phyloP scores from a whole-genome alignment of 2,113 vertebrate species.

The Centrocercus urophasianus region DNA sequence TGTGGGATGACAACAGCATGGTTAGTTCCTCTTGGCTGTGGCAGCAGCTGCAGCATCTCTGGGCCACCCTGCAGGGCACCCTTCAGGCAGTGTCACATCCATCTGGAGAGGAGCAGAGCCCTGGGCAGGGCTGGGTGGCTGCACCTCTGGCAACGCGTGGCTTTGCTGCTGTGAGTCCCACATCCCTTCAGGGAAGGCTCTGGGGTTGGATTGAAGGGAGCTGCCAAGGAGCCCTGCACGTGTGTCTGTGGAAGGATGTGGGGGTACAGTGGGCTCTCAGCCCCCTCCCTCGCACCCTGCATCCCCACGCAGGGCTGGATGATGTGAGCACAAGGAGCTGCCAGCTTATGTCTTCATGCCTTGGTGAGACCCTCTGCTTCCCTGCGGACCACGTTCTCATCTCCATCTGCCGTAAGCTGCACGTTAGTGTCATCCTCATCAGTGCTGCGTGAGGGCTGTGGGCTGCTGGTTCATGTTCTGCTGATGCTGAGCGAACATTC shows the following conservation, averaged over 20 bases:
- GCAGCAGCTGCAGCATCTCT: neutral
- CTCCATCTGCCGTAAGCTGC: neutral
- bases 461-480: constrained; percentile 6
- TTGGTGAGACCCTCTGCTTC: neutral
- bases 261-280: neutral
- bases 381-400: fast-evolving
- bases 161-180: neutral
- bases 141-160: neutral
- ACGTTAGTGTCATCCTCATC: neutral
- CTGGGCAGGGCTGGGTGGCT: neutral
- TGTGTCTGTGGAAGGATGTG: neutral
- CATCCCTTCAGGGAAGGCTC: neutral
- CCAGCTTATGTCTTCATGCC: neutral
- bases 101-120: neutral
- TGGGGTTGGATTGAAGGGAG: neutral
- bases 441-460: neutral
- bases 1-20: neutral
- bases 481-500: neutral
- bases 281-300: neutral
- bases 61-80: fast-evolving
- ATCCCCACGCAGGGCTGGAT: neutral
- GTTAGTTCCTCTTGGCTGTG: neutral
- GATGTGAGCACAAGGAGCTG: neutral
- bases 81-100: neutral
- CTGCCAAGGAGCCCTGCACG: neutral